Percentiles rank a stretch among this genome's conserved stretches.
Evolutionary conservation across 2,113 vertebrate genomes (phyloP).

Genomic region (Cyphomyrus discorhynchus): DNA sequence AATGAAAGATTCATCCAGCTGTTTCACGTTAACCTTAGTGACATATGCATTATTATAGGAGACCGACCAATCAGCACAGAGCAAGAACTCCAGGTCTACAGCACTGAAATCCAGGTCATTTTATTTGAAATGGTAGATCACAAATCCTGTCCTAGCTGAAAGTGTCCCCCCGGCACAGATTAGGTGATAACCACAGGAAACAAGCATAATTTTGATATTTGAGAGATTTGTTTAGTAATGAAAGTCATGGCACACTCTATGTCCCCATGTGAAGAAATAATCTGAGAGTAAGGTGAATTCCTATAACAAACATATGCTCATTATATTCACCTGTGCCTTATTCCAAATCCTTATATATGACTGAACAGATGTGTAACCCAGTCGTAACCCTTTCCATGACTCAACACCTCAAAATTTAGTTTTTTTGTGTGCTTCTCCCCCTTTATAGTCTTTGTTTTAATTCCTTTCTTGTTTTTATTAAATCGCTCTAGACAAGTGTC

Average conservation of each 20-base stretch:
- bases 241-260: not conserved
- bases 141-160: not conserved
- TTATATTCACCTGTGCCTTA: not conserved
- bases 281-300: not conserved
- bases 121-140: not conserved
- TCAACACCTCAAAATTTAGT: not conserved
- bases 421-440: not conserved
- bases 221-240: not conserved
- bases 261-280: not conserved
- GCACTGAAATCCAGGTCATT: not conserved
- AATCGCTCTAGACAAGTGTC: not conserved
- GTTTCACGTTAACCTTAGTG: not conserved
- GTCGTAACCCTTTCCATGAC: not conserved
- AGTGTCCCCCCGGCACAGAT: not conserved
- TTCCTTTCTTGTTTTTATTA: not conserved
- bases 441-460: not conserved
- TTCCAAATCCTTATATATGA: not conserved
- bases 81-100: not conserved
- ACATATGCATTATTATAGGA: not conserved
- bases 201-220: not conserved
- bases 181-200: not conserved
- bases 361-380: not conserved
- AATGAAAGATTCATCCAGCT: not conserved
- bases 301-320: not conserved
- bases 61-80: not conserved